A percentile compares a stretch with the other conserved stretches of the same genome.
phyloP scores from a whole-genome alignment of 1,140 invertebrate genomes.

The Bicyclus anynana region DNA sequence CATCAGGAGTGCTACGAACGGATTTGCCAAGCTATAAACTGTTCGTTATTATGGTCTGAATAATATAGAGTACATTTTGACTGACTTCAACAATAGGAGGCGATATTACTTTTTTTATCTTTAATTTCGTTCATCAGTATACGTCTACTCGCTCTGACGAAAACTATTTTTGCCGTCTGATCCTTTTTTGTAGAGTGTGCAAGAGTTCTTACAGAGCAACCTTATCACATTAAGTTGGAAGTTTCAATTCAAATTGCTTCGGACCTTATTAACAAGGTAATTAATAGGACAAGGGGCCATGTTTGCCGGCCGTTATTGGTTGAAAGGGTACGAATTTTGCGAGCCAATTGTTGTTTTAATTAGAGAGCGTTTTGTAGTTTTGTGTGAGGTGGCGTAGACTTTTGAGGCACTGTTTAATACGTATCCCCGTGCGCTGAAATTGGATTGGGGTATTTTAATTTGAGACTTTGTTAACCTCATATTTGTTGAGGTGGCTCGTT shows the following conservation, averaged over 20 bases:
- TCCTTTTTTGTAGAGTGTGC: too few species aligned
- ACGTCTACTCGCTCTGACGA: too few species aligned
- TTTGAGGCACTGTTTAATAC: background rate
- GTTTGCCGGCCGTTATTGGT: constrained; percentile 12
- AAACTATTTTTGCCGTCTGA: too few species aligned
- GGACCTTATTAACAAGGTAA: constrained; percentile 30
- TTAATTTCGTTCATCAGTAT: too few species aligned
- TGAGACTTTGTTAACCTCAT: background rate
- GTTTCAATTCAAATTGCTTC: constrained; percentile 29
- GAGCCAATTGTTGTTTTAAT: constrained; percentile 18
- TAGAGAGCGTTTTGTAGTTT: constrained; percentile 14
- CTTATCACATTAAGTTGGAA: constrained; percentile 30
- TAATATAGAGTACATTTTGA: too few species aligned
- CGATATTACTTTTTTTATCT: too few species aligned
- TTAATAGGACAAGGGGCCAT: constrained; percentile 20
- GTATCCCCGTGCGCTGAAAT: background rate
- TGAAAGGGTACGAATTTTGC: constrained; percentile 6
- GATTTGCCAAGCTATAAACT: too few species aligned
- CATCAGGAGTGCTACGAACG: too few species aligned
- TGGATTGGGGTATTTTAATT: background rate
- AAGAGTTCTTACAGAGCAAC: constrained; percentile 25
- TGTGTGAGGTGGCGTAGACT: background rate
- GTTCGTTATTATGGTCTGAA: too few species aligned
- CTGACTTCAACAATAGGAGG: too few species aligned
- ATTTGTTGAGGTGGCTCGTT: background rate